Conservation (phyloP, 2,113 vertebrate genomes). For the Sinocyclocheilus rhinocerous region DNA sequence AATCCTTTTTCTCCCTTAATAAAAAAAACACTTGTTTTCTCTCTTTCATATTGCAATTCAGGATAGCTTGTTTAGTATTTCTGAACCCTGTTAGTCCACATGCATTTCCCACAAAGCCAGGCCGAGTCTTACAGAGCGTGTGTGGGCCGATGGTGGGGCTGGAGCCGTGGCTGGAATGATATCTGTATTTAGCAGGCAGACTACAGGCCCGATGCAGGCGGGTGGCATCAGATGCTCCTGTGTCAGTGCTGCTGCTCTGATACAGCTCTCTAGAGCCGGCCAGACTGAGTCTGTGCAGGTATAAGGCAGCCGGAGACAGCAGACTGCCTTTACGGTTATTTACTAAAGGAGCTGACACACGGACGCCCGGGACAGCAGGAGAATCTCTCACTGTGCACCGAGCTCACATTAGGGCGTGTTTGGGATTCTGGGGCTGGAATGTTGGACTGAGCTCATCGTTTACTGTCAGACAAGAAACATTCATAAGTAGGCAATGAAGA, state of each 20-base stretch:
- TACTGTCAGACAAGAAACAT: slow-evolving; percentile 81
- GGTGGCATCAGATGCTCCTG: slow-evolving; percentile 50
- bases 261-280: slow-evolving; percentile 74
- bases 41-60: not conserved
- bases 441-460: slow-evolving; percentile 77
- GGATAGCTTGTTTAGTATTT: not conserved
- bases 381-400: slow-evolving; percentile 70
- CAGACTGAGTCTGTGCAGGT: slow-evolving; percentile 70
- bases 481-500: slow-evolving; percentile 63
- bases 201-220: slow-evolving; percentile 81
- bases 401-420: slow-evolving; percentile 75
- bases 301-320: slow-evolving; percentile 71
- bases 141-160: slow-evolving; percentile 72
- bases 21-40: too few species aligned
- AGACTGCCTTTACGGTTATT: slow-evolving; percentile 86
- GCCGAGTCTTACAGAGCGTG: slow-evolving; percentile 77
- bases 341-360: slow-evolving; percentile 75
- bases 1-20: too few species aligned
- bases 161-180: slow-evolving; percentile 65
- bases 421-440: slow-evolving; percentile 78
- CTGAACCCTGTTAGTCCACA: not conserved
- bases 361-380: slow-evolving; percentile 67
- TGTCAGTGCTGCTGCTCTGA: slow-evolving; percentile 52
- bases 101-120: slow-evolving; percentile 13
- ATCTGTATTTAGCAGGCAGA: slow-evolving; percentile 82